These are phyloP conservation scores for Minunthozetes semirufus DNA, from an alignment of 2,888 invertebrate genomes.

Conservation along the genomic window DNA sequence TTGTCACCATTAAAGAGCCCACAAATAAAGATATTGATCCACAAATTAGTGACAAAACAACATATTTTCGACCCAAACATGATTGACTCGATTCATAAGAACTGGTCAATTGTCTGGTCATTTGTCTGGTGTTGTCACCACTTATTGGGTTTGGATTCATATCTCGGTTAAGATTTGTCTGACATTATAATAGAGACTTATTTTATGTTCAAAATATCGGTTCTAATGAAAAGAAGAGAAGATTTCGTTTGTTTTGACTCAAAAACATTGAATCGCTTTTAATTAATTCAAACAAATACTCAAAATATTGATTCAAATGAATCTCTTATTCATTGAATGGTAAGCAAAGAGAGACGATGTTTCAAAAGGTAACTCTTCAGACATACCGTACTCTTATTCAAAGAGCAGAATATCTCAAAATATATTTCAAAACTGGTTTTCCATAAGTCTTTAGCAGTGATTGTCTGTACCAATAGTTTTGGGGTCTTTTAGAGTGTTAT, in stretches of 20 bases:
- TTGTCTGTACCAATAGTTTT: background rate
- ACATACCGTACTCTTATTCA: too few species aligned
- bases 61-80: slow-evolving; percentile 61
- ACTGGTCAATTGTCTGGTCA: background rate
- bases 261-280: too few species aligned
- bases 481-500: background rate
- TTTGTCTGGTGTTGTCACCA: background rate
- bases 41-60: slow-evolving; percentile 73
- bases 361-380: too few species aligned
- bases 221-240: too few species aligned
- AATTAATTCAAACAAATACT: too few species aligned
- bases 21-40: slow-evolving; percentile 68
- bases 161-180: background rate
- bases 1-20: slow-evolving; percentile 68
- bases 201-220: too few species aligned
- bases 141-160: background rate
- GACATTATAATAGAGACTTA: too few species aligned
- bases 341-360: background rate
- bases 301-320: too few species aligned
- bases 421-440: background rate
- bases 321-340: too few species aligned
- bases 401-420: too few species aligned
- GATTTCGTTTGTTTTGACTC: too few species aligned
- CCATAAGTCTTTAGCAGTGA: background rate
- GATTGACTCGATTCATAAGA: background rate